Percentiles rank a stretch among this genome's conserved stretches.
phyloP scores from a whole-genome alignment of 2,113 vertebrate species.

The Xenopus tropicalis region UCB_Xtro_10.0 CM004443.2:49600001-49600500 shows the following conservation, averaged over 20 bases:
- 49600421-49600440: no score
- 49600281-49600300: no score
- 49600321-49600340: no score
- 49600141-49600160: slow-evolving; percentile 19
- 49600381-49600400: no score
- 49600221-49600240: neutral
- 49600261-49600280: no score
- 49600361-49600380: no score
- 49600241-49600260: neutral
- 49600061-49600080: slow-evolving; percentile 29
- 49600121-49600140: slow-evolving; percentile 35
- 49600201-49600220: neutral
- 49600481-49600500: no score
- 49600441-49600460: no score
- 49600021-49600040: slow-evolving; percentile 12
- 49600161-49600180: slow-evolving; percentile 16
- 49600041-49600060: slow-evolving; percentile 30
- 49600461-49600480: no score
- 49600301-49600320: no score
- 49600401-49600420: no score
- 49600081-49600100: slow-evolving; percentile 25
- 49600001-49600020: slow-evolving; percentile 7
- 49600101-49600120: slow-evolving; percentile 38
- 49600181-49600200: slow-evolving; percentile 16
- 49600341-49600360: no score